Evolutionary conservation across 1,140 invertebrate genomes (phyloP).

Genomic region (Leptonema lineaticorne): DNA sequence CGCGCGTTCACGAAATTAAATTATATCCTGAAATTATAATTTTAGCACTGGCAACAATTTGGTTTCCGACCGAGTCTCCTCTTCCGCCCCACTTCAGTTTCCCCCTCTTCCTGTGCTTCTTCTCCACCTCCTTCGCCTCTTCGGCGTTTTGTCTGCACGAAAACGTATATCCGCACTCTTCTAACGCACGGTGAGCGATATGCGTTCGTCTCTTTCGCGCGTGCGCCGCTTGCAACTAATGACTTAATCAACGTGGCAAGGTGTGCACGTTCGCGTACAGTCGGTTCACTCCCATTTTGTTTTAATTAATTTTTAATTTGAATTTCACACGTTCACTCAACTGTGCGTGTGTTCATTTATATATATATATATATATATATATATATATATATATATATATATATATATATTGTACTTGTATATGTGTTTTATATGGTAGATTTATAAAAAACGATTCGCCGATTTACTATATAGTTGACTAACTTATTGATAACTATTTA

Average conservation of each 20-base stretch:
- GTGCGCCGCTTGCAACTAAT: slow-evolving; percentile 12
- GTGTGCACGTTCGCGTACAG: slow-evolving; percentile 17
- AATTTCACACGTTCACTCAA: slow-evolving; percentile 8
- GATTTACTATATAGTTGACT: background rate
- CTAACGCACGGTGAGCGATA: background rate
- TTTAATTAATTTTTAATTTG: slow-evolving; percentile 20
- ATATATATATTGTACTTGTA: background rate
- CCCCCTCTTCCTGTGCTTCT: too few species aligned
- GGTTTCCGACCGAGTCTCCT: background rate
- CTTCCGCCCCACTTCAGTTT: background rate
- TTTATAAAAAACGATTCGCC: background rate
- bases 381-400: too few species aligned
- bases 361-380: too few species aligned
- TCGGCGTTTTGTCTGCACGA: background rate
- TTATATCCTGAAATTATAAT: slow-evolving; percentile 15
- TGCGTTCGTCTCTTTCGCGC: background rate
- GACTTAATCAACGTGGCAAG: slow-evolving; percentile 32
- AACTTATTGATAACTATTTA: too few species aligned
- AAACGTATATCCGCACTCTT: background rate
- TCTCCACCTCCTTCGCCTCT: too few species aligned
- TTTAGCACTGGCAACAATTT: slow-evolving; percentile 4
- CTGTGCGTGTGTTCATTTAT: too few species aligned
- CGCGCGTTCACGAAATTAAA: slow-evolving; percentile 7
- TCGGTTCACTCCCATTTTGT: slow-evolving; percentile 12
- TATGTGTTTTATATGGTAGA: background rate